Evolutionary conservation across 2,113 vertebrate species (phyloP), one percentile per base, ranked within the genome.

Genomic region (Ochotona princeps): DNA sequence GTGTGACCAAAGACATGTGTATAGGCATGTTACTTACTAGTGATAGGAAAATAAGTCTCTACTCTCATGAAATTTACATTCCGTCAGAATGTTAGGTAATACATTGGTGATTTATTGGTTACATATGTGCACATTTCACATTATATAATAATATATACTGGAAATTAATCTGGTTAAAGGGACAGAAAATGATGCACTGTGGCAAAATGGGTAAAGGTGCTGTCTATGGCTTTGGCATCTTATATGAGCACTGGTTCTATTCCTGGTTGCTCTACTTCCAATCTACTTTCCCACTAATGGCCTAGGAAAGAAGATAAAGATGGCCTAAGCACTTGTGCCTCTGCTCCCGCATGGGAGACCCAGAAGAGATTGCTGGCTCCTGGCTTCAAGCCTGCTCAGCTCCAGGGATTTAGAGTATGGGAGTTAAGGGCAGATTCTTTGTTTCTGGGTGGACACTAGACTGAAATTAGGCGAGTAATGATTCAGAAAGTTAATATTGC

Each of bases 101-200:
- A 92, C 89, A 78, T 87, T 75, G 35, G 26, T 83, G 21, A 63
- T 72, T 74, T 67, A 54, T 70, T 89, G 87, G 80, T 90, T 90
- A 44, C n/a, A 73, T 75, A 35, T 5, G 9, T 49, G 57, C 13
- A 79, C 25, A 35, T 60, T 70, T 57, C 51, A 66, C 70, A 87
- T 92, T 35, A 80, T 30, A 63, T 66, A 86, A 28, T 83, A 38
- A 79, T 70, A 47, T 10, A n/a, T 76, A 32, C 28, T 90, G 18
- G 35, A 61, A 66, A 35, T 26, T 65, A 80, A 70, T 5, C 47
- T 61, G 35, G n/a, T 73, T 83, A 78, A 89, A 12, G 18, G 23
- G 4, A 49, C 44, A 66, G 51, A 78, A 91, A 67, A 89, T 93
- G 51, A 54, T 83, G 18, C 57, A 44, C 38, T 44, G 38, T 44